Conservation (phyloP, 2,888 invertebrate genomes). For the Drosophila kanekoi region DNA sequence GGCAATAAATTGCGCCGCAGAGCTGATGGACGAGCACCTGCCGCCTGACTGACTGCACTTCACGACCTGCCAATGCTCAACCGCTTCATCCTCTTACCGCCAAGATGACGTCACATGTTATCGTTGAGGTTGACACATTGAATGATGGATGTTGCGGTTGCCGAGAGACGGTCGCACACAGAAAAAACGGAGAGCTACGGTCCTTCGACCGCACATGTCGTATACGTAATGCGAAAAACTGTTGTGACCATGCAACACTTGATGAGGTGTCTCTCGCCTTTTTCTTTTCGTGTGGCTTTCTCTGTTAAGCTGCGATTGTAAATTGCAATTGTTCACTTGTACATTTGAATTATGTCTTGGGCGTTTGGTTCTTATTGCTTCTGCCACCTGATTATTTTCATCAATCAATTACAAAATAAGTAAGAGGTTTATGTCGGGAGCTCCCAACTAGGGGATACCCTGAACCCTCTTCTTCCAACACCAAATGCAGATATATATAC, state of each 20-base stretch:
- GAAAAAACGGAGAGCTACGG: constrained; percentile 4
- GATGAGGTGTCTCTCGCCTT: constrained; percentile 27
- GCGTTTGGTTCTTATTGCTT: constrained; percentile 27
- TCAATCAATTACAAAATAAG: constrained; percentile 63
- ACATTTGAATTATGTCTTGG: constrained; percentile 14
- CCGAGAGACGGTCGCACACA: constrained; percentile 23
- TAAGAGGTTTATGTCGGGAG: no score
- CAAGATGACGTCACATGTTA: constrained; percentile 40
- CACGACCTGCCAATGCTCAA: constrained; percentile 59
- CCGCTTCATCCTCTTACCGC: constrained; percentile 10
- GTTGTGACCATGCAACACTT: constrained; percentile 14
- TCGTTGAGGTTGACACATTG: constrained; percentile 44
- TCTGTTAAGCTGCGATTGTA: constrained; percentile 17
- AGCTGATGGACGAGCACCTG: constrained; percentile 34
- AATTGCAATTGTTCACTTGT: constrained; percentile 45
- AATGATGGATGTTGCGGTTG: constrained; percentile 72
- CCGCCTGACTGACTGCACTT: constrained; percentile 60
- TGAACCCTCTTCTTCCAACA: no score
- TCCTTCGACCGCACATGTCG: constrained; percentile 32
- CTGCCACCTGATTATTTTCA: constrained; percentile 17
- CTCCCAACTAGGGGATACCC: no score
- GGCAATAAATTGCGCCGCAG: constrained; percentile 63
- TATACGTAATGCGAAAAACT: constrained; percentile 49
- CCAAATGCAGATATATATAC: no score
- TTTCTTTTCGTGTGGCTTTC: constrained; percentile 10